Conservation (phyloP, 2,797 vertebrate genomes). For the Enteromius treurensis region DNA sequence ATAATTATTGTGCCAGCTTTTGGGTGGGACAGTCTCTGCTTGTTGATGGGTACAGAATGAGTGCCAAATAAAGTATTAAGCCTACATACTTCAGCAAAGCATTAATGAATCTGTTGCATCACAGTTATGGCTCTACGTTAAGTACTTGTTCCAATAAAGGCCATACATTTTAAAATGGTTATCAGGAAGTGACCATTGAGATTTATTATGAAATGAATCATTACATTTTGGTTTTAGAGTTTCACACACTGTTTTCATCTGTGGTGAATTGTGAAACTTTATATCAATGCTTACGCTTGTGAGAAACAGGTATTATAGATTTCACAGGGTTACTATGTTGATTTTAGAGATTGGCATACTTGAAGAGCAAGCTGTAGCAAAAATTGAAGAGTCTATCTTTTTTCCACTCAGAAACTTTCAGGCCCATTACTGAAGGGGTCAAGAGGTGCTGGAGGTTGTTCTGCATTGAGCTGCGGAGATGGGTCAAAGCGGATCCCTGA, state of each 20-base stretch:
- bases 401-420: conserved; percentile 71
- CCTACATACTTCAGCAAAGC: not conserved
- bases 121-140: not conserved
- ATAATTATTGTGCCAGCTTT: conserved; percentile 24
- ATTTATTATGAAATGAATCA: not conserved
- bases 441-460: conserved; percentile 76
- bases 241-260: not conserved
- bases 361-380: conserved; percentile 84
- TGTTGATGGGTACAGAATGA: not conserved
- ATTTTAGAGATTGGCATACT: conserved; percentile 67
- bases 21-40: conserved; percentile 31
- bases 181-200: not conserved
- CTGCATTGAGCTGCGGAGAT: conserved; percentile 75
- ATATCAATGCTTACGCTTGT: not conserved
- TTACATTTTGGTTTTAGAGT: not conserved
- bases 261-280: not conserved
- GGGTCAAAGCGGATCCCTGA: conserved; percentile 71
- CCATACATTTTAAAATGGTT: not conserved
- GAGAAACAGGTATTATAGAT: not conserved
- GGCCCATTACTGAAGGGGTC: conserved; percentile 52
- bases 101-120: not conserved
- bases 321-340: not conserved
- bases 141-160: not conserved
- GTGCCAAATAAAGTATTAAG: not conserved
- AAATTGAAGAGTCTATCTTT: conserved; percentile 81